Evolutionary conservation across 2,888 invertebrate genomes (phyloP).

Genomic region (Nebria salina): DNA sequence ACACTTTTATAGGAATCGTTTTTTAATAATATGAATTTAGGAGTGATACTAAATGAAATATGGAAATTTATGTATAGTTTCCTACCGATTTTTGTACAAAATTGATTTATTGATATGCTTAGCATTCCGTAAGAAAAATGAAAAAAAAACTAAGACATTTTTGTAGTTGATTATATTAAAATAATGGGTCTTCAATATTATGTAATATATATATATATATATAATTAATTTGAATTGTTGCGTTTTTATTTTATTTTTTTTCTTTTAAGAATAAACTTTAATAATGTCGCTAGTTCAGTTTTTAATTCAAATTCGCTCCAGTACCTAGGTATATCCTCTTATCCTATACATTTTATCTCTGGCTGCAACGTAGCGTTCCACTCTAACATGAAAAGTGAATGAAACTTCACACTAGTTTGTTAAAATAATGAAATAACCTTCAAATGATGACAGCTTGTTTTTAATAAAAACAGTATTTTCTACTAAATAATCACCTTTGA

Average conservation of each 20-base stretch:
- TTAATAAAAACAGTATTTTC: too few relatives aligned
- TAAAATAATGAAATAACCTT: too few relatives aligned
- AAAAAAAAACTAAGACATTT: constrained; percentile 19
- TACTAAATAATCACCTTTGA: not conserved
- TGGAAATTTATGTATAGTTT: constrained; percentile 39
- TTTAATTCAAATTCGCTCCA: not conserved
- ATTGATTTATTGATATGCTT: constrained; percentile 36
- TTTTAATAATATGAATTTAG: constrained; percentile 5
- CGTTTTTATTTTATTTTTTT: not conserved
- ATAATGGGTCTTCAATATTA: constrained; percentile 38
- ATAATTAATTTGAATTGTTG: constrained; percentile 5
- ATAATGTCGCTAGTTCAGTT: not conserved
- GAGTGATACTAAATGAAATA: constrained; percentile 13
- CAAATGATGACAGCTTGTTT: too few relatives aligned
- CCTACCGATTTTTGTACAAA: constrained; percentile 29
- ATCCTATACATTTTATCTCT: too few relatives aligned
- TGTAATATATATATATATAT: constrained; percentile 29
- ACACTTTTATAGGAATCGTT: constrained; percentile 32
- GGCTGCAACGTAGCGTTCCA: too few relatives aligned
- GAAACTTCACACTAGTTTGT: too few relatives aligned
- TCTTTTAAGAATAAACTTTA: not conserved
- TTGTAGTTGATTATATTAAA: constrained; percentile 39
- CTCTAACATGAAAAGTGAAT: too few relatives aligned
- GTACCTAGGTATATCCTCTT: too few relatives aligned
- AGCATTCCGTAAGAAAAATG: constrained; percentile 34